Evolutionary conservation across 2,888 invertebrate species (phyloP).

Genomic region (Aromia moschata): DNA sequence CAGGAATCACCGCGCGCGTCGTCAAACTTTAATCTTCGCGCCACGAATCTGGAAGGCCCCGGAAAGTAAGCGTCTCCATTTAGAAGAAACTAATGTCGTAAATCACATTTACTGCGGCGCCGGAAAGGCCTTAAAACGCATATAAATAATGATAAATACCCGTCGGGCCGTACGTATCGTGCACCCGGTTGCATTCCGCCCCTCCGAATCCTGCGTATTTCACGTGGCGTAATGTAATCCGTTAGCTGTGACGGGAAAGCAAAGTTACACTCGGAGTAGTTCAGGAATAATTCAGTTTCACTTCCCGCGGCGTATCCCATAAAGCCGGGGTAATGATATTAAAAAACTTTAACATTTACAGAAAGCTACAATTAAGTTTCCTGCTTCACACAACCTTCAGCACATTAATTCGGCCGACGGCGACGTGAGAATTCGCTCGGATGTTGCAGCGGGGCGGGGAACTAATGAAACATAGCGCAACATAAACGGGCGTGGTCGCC

Average conservation of each 20-base stretch:
- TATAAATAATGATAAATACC: neutral
- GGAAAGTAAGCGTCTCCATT: too few relatives aligned
- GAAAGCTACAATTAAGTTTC: conserved; percentile 23
- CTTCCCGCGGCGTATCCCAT: conserved; percentile 10
- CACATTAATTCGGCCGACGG: too few relatives aligned
- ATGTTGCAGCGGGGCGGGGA: too few relatives aligned
- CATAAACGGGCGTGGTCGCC: too few relatives aligned
- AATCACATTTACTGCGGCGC: neutral
- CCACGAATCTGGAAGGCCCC: too few relatives aligned
- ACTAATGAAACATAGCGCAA: too few relatives aligned
- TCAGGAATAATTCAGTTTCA: conserved; percentile 24
- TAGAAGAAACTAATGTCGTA: too few relatives aligned
- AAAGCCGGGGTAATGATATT: conserved; percentile 19
- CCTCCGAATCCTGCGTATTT: conserved; percentile 5
- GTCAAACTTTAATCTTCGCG: too few relatives aligned
- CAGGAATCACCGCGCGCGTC: too few relatives aligned
- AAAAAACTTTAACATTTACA: conserved; percentile 25
- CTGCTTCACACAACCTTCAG: conserved; percentile 12
- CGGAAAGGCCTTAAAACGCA: neutral
- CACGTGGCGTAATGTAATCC: conserved; percentile 16
- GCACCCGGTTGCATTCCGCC: neutral
- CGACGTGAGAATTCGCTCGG: too few relatives aligned
- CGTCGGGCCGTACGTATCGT: neutral
- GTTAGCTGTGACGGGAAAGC: conserved; percentile 23
- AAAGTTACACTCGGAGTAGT: conserved; percentile 22